Evolutionary conservation across 2,113 vertebrate genomes (phyloP), one percentile per base, ranked within the genome.

Genomic region (Elephas maximus): DNA sequence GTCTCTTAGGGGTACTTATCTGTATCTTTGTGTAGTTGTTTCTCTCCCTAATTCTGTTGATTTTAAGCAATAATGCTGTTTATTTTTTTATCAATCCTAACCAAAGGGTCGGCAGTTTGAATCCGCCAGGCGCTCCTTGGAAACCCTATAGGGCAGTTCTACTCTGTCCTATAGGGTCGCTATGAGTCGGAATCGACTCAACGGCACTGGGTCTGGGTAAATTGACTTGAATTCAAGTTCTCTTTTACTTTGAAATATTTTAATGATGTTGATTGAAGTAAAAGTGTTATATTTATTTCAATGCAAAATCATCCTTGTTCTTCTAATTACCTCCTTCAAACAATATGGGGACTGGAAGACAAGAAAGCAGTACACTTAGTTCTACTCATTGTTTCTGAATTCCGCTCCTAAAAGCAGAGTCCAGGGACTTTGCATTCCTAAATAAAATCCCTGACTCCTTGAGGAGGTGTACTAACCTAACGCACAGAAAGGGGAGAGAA

Each of bases 231-330:
- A 85, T 85, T 73, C 14, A 78, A 3, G 8, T 79, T 67, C 44
- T 88, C 48, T 51, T 83, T 63, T 41, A 18, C n/a, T 69, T 88
- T 71, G 26, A 90, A 89, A 33, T 24, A 41, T 63, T 65, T 90
- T 74, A 74, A 73, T 84, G 41, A 84, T 63, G 7, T 73, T 51
- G n/a, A 63, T 33, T 90, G 33, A 88, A 95, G 28, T 93, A 48
- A 89, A 82, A 84, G 14, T 62, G 5, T 71, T 89, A 10, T 63
- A 53, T 63, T 69, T 73, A 79, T 84, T 89, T 93, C 18, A 78
- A 20, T 63, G 41, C 15, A 71, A 8, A 92, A 44, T 33, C 51
- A 77, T 41, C n/a, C 45, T 45, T 87, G 7, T 93, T 77, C 18
- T 57, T 90, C 73, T 67, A 90, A 53, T n/a, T 57, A 37, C 28